Percentiles rank a stretch among this genome's conserved stretches.
Evolutionary conservation across 1,140 invertebrate species (phyloP).

Genomic region (Halesus radiatus): DNA sequence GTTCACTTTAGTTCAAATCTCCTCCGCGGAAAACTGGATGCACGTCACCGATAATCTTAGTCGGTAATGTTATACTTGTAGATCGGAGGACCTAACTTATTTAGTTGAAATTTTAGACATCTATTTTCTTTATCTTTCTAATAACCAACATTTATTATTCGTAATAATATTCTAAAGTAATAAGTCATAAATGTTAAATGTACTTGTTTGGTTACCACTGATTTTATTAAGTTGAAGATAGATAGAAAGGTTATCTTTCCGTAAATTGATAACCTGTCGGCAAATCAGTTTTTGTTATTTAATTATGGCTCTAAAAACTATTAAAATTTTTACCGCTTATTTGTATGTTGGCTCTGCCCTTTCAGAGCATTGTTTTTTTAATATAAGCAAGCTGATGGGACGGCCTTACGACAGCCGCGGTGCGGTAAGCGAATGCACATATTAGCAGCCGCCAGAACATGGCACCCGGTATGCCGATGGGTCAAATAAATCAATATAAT

Average conservation of each 20-base stretch:
- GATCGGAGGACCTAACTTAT: constrained; percentile 8
- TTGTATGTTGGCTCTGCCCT: too few species aligned
- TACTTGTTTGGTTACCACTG: constrained; percentile 26
- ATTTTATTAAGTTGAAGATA: constrained; percentile 14
- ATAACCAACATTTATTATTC: constrained; percentile 22
- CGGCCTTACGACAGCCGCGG: too few species aligned
- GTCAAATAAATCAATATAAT: neutral
- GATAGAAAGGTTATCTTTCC: neutral
- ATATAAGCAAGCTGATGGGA: too few species aligned
- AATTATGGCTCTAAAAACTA: too few species aligned
- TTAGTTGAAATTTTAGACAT: constrained; percentile 16
- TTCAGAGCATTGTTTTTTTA: too few species aligned
- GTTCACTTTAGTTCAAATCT: constrained; percentile 13
- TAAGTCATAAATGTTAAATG: constrained; percentile 22
- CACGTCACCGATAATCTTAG: constrained; percentile 7
- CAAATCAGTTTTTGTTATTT: too few species aligned
- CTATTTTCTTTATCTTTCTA: neutral
- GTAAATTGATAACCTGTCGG: too few species aligned
- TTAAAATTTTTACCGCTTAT: too few species aligned
- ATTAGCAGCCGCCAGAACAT: too few species aligned
- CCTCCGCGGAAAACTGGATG: neutral
- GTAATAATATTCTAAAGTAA: constrained; percentile 8
- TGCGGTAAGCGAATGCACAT: too few species aligned
- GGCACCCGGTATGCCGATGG: too few species aligned
- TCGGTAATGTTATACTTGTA: neutral